Evolutionary conservation across 2,797 vertebrate genomes (phyloP), one percentile per base, ranked within the genome.

Genomic region (Amblyopsis hoosieri): DNA sequence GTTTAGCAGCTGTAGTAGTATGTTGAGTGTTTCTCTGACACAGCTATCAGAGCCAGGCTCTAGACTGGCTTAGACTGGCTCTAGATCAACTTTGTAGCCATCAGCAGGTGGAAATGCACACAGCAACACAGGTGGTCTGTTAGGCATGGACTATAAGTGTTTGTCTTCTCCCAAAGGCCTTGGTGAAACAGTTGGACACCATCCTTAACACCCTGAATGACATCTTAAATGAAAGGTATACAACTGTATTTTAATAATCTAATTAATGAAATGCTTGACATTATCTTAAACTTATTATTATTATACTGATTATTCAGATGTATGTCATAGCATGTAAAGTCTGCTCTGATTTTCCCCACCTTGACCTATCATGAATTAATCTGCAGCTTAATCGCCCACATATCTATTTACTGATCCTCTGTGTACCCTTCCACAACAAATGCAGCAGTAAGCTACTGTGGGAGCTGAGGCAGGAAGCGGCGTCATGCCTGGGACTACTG

Each of bases 111-210:
- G 1, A 12, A 17, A 19, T 8, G 19, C 19, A 17, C 15, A 52
- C 15, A 12, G 11, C 29, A 29, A 12, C 14, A 11, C 23, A 54
- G 52, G 11, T 54, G 52, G 7, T 31, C 10, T 12, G 29, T 2
- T 31, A 29, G 9, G 19, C 29, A 9, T 54, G 19, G 12, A 45
- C 4, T 19, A 19, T 7, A 45, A 23, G 42, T 61, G 9, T 64
- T 72, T 42, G 33, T 48, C 2, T 67, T 19, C 23, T 75, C 14
- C 0, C 17, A 3, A 80, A 99, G 98, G 95, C 96, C 73, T 93
- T 99, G 65, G 95, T 96, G 89, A 99, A 99, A 92, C 97, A 99
- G 78, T 89, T 99, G 94, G 98, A 99, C 92, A 95, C 95, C 90
- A 96, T 97, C 93, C 93, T 99, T 92, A 92, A 92, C 90, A 95